These are phyloP conservation scores for Pachydiplax longipennis DNA, from an alignment of 2,888 invertebrate genomes.

Conservation along the genomic window DNA sequence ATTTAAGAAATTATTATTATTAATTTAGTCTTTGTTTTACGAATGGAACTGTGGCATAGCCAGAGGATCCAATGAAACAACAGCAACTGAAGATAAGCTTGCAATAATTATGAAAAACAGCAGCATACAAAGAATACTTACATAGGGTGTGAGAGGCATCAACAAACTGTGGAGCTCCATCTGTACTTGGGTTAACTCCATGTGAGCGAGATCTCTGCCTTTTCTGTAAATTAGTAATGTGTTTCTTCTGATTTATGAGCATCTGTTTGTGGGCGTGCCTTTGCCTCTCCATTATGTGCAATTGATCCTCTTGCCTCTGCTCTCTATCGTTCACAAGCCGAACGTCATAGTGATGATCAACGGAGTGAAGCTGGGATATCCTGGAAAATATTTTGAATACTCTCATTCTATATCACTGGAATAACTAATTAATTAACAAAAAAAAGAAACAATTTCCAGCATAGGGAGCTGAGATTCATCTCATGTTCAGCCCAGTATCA, in stretches of 20 bases:
- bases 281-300: constrained; percentile 74
- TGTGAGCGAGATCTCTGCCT: neutral
- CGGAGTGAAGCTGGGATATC: constrained; percentile 76
- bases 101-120: no score
- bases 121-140: constrained; percentile 61
- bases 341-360: constrained; percentile 79
- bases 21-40: neutral
- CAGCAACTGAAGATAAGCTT: neutral
- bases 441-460: no score
- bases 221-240: neutral
- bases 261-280: constrained; percentile 75
- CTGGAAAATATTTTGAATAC: constrained; percentile 59
- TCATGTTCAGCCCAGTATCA: no score
- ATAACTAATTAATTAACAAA: constrained; percentile 50
- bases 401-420: constrained; percentile 58
- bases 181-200: constrained; percentile 66
- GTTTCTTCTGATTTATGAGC: constrained; percentile 57
- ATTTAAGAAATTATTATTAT: no score
- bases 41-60: neutral
- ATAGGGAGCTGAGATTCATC: no score
- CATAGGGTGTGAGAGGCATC: constrained; percentile 79
- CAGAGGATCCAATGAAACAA: neutral
- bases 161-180: constrained; percentile 63
- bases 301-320: constrained; percentile 73
- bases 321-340: constrained; percentile 78